Base-by-base conservation (phyloP, 1,140 invertebrate genomes). In the Neelides sp. region DNA sequence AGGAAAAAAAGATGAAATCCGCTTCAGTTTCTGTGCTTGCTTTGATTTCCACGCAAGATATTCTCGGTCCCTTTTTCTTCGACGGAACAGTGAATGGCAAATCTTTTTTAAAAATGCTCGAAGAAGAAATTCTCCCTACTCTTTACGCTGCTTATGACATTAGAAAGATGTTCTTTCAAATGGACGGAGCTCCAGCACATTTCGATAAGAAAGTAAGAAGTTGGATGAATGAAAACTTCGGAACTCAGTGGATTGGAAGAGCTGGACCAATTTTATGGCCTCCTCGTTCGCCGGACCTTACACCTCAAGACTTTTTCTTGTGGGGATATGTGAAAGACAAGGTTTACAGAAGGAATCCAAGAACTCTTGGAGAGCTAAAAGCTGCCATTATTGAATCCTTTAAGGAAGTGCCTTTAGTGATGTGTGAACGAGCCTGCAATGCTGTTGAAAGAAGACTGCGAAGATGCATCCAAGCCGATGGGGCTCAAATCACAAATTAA, bases 181-280 rank as follows among this genome's bases (percentile, higher is more conserved):
- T 70, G 51, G 65, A 71, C 61, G 66, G 65, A 26, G 64, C 65
- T 27, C 66, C 64, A 32, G 53, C 62, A 23, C 66, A 71, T 60
- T 68, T 58, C 48, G 28, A 40, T 24, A 22, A 34, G 10, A 35
- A 17, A 50, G 65, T 68, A 3, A 53, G 63, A 10, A n/a, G 58
- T 35, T 64, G 53, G 43, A 47, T 69, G 17, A 58, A 71, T 43
- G 47, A 48, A 36, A 50, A 34, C 47, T 69, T 67, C 63, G 64
- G 64, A 20, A 52, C 57, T 5, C 60, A 58, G 46, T 70, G 67
- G 65, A 69, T 71, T 52, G 68, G 67, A 22, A 58, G 65, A 48
- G 48, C 55, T 48, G 65, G 68, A 19, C 48, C 64, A 28, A 61
- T 70, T 34, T 48, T 60, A 40, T 71, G 68, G 69, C 64, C 65